Evolutionary conservation across 64 coral and sea anemone species (phyloP), one percentile per base, ranked within the genome.

Genomic region (Trachythela sp.): DNA sequence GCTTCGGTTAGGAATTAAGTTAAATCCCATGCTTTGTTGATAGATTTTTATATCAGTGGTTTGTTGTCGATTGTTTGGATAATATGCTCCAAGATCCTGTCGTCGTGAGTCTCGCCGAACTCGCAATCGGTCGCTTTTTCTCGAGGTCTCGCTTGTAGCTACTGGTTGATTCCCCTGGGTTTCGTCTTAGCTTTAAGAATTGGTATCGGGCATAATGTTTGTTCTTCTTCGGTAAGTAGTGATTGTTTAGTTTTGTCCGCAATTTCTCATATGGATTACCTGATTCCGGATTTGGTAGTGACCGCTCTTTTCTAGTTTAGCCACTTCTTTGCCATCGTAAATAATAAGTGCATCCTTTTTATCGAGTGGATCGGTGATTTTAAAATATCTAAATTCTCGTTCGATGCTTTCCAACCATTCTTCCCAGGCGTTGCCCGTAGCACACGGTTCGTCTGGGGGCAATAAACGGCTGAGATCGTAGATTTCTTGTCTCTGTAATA

Each of bases 341-440:
- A 85, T 90, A 24, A 90, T 37, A 27, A 90, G 38, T 48, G 89
- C 89, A 38, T 64, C 89, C 33, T 84, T 90, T 84, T 90, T 90
- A 64, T 90, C 77, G 48, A 32, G 39, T 33, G 51, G 77, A 0
- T 60, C 76, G 48, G 26, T 52, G 39, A 54, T 88, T 77, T 88
- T 88, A 72, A 88, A 88, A 36, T 90, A 90, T 39, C 88, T 39
- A 34, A 90, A 90, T 85, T 90, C 89, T 60, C 89, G 83, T 84
- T 85, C 89, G 38, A 90, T 90, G 48, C 36, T 49, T 27, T 90
- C 76, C 37, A 89, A 45, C 88, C 88, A 89, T 41, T 89, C 76
- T 83, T 89, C 76, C 76, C 88, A 89, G 36, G 43, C 80, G 8
- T 48, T 40, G 39, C 89, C 54, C 0, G 71, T 90, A 59, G 41